A percentile compares a stretch with the other conserved stretches of the same genome.
Conservation (phyloP, 2,113 vertebrate species). For the Stictonetta naevosa region DNA sequence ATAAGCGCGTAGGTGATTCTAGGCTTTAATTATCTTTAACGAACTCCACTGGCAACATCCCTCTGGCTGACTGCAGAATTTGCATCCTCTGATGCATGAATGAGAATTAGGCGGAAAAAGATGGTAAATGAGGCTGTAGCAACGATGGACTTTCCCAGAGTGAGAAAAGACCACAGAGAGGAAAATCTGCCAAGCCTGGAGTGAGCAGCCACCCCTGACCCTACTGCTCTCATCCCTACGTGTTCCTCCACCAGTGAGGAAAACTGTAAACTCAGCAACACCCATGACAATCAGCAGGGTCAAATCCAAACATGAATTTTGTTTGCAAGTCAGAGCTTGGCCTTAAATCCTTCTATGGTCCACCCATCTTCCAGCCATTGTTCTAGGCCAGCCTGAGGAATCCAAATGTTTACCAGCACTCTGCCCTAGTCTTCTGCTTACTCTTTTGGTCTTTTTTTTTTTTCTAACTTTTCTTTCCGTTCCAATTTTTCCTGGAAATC, state of each 20-base stretch:
- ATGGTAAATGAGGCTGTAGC: constrained; percentile 17
- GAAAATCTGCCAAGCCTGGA: constrained; percentile 17
- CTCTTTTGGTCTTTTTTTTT: not conserved
- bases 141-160: constrained; percentile 36
- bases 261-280: constrained; percentile 45
- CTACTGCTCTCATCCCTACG: not conserved
- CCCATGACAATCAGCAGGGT: constrained; percentile 45
- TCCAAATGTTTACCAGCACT: constrained; percentile 1
- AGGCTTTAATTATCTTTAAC: constrained; percentile 8
- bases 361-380: constrained; percentile 59
- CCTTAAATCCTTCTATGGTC: constrained; percentile 38
- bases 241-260: constrained; percentile 19
- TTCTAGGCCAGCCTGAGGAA: constrained; percentile 1
- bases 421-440: not conserved
- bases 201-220: not conserved
- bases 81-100: not conserved
- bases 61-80: not conserved
- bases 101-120: constrained; percentile 17
- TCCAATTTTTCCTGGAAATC: not conserved
- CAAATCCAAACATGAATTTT: constrained; percentile 60
- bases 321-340: constrained; percentile 63
- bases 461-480: not conserved
- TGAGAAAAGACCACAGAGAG: constrained; percentile 25
- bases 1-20: not conserved
- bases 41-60: not conserved